phyloP scores from a whole-genome alignment of 2,888 invertebrate species.

The Orthonevra nobilis region DNA sequence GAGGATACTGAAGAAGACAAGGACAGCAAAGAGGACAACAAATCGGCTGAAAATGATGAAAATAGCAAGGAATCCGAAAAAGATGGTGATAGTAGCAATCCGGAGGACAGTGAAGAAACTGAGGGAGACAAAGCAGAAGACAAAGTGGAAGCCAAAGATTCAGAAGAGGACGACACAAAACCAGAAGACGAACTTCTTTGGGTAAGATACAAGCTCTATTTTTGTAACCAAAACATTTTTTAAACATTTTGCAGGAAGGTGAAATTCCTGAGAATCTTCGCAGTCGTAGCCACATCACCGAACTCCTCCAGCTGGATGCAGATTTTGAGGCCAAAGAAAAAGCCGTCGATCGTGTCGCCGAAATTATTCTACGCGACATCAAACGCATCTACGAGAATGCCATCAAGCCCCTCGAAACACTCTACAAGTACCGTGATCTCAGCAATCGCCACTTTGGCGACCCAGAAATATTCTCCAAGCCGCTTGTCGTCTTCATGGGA shows the following conservation, averaged over 20 bases:
- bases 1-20: conserved; percentile 78
- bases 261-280: conserved; percentile 89
- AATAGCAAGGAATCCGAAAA: conserved; percentile 74
- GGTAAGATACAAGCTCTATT: conserved; percentile 77
- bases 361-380: conserved; percentile 89
- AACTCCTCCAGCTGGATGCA: conserved; percentile 89
- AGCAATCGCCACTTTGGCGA: conserved; percentile 96
- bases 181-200: conserved; percentile 85
- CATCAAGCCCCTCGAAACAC: conserved; percentile 93
- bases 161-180: conserved; percentile 81
- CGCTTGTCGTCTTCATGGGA: conserved; percentile 95
- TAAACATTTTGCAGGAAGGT: conserved; percentile 82
- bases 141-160: conserved; percentile 71
- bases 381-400: conserved; percentile 92
- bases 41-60: conserved; percentile 77
- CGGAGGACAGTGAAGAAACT: conserved; percentile 72
- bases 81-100: conserved; percentile 64
- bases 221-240: background rate
- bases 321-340: conserved; percentile 87
- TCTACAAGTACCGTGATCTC: conserved; percentile 94
- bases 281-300: conserved; percentile 89
- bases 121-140: too few relatives aligned
- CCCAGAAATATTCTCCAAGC: conserved; percentile 96
- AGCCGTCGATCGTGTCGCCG: conserved; percentile 87
- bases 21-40: conserved; percentile 75